Conservation (phyloP, 2,797 vertebrate species). For the Bryconaethiops microstoma region DNA sequence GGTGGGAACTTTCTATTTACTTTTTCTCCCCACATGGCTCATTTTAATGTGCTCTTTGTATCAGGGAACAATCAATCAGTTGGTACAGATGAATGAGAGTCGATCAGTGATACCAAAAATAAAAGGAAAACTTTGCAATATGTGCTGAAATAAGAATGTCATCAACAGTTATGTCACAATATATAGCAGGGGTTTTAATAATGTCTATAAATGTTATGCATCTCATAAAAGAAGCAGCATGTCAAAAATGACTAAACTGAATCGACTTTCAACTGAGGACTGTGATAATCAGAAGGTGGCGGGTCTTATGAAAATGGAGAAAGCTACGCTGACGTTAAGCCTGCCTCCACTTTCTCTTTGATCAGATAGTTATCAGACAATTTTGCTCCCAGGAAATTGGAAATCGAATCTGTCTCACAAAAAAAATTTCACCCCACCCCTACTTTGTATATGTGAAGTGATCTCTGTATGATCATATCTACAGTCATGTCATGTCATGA, state of each 20-base stretch:
- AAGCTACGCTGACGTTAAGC: background rate
- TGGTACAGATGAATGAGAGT: background rate
- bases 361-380: background rate
- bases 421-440: background rate
- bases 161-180: too few relatives aligned
- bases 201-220: background rate
- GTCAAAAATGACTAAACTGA: background rate
- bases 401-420: background rate
- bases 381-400: background rate
- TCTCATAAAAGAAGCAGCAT: background rate
- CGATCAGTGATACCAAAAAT: too few relatives aligned
- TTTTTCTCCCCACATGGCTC: background rate
- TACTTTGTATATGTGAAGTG: background rate
- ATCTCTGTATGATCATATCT: background rate
- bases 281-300: background rate
- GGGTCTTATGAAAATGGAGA: background rate
- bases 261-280: background rate
- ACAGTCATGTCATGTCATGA: too few relatives aligned
- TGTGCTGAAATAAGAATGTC: background rate
- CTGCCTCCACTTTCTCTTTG: background rate
- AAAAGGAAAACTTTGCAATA: background rate
- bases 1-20: background rate
- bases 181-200: background rate
- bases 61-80: background rate
- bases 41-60: background rate